phyloP scores from a whole-genome alignment of 1,140 invertebrate species.

The Drosophila ironensis region DNA sequence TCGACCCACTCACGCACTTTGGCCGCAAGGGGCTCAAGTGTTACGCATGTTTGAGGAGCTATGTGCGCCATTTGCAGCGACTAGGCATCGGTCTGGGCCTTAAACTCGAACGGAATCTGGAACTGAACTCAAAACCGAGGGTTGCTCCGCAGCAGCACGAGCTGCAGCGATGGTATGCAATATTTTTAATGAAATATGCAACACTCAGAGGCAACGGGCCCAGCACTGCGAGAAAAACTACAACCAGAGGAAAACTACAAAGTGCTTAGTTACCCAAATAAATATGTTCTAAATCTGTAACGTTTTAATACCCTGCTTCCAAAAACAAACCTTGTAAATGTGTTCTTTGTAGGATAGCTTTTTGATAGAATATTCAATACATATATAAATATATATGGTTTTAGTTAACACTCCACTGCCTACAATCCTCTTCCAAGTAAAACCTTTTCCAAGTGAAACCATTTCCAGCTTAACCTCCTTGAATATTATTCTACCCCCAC shows the following conservation, averaged over 20 bases:
- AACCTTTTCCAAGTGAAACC: background rate
- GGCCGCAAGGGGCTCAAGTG: slow-evolving; percentile 53
- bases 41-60: slow-evolving; percentile 61
- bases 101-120: slow-evolving; percentile 7
- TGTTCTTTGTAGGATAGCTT: no score
- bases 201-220: slow-evolving; percentile 28
- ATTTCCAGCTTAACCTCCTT: background rate
- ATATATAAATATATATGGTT: no score
- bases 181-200: slow-evolving; percentile 79
- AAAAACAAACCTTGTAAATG: no score
- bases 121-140: slow-evolving; percentile 6
- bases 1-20: slow-evolving; percentile 22
- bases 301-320: no score
- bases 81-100: slow-evolving; percentile 29
- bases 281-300: no score
- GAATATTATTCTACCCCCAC: background rate
- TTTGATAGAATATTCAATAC: no score
- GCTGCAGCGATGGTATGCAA: slow-evolving; percentile 50
- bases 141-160: slow-evolving; percentile 25
- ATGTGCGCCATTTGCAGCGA: slow-evolving; percentile 48
- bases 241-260: background rate
- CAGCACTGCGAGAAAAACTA: slow-evolving; percentile 2
- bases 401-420: no score
- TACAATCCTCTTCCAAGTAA: no score
- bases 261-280: no score